Conservation (phyloP, 2,888 invertebrate species). For the Eilema sororculum region DNA sequence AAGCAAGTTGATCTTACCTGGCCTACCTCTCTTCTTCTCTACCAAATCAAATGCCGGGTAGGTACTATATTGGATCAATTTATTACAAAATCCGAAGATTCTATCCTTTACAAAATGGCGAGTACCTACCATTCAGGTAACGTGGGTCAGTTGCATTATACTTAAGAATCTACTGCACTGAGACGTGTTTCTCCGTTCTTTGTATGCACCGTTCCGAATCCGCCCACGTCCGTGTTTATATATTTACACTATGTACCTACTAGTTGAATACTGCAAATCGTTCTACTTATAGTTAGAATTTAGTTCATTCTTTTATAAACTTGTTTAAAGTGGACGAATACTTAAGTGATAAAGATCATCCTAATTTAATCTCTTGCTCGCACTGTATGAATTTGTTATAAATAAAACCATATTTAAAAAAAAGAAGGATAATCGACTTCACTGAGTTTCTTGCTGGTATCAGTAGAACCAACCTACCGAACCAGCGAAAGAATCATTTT, state of each 20-base stretch:
- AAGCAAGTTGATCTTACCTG: background rate
- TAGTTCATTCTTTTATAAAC: background rate
- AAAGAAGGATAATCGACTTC: too few relatives aligned
- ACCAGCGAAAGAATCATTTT: too few relatives aligned
- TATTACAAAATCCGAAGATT: background rate
- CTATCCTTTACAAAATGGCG: conserved; percentile 31
- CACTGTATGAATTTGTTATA: too few relatives aligned
- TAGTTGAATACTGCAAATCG: conserved; percentile 10
- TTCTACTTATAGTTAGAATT: conserved; percentile 7
- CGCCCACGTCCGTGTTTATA: conserved; percentile 62
- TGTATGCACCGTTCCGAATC: conserved; percentile 31
- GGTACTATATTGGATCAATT: background rate
- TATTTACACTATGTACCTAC: conserved; percentile 48
- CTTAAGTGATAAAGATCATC: too few relatives aligned
- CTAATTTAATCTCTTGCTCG: too few relatives aligned
- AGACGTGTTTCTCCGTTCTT: conserved; percentile 6
- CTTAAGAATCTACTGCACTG: background rate
- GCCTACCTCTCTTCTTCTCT: background rate
- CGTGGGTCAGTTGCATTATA: conserved; percentile 36
- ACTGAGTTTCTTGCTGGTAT: too few relatives aligned
- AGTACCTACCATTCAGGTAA: conserved; percentile 47
- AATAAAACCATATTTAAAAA: too few relatives aligned
- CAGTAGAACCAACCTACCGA: too few relatives aligned
- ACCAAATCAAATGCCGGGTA: background rate
- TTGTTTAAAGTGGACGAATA: too few relatives aligned